These are phyloP conservation scores for Myotis pilosus DNA, from an alignment of 2,797 vertebrate species.

Conservation along the genomic window DNA sequence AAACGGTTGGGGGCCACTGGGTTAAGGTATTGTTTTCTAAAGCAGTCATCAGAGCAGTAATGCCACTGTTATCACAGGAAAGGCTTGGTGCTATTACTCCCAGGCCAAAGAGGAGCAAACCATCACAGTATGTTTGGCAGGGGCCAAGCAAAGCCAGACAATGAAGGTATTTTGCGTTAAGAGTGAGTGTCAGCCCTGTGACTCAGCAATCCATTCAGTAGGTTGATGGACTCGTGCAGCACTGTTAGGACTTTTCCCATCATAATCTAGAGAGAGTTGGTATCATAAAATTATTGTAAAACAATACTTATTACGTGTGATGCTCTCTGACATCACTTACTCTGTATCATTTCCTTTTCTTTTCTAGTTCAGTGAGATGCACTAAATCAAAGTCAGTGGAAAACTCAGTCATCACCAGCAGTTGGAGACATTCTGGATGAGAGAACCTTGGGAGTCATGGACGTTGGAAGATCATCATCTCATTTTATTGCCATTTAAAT, in stretches of 20 bases:
- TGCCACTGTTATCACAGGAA: background rate
- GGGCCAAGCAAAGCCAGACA: background rate
- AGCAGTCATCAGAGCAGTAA: background rate
- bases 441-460: background rate
- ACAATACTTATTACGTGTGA: background rate
- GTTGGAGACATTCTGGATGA: background rate
- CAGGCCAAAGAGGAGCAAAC: background rate
- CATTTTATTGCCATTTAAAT: background rate
- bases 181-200: background rate
- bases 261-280: background rate
- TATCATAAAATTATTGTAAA: background rate
- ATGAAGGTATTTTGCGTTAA: background rate
- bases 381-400: background rate
- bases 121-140: background rate
- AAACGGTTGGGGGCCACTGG: too few relatives aligned
- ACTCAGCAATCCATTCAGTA: background rate
- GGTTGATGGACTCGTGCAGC: background rate
- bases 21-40: conserved; percentile 17
- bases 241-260: background rate
- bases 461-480: background rate
- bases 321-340: background rate
- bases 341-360: background rate
- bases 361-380: background rate
- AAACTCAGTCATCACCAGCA: background rate
- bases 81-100: background rate